Percentiles rank a stretch among this genome's conserved stretches.
phyloP scores from a whole-genome alignment of 2,888 invertebrate genomes.

The Hyalella azteca region DNA sequence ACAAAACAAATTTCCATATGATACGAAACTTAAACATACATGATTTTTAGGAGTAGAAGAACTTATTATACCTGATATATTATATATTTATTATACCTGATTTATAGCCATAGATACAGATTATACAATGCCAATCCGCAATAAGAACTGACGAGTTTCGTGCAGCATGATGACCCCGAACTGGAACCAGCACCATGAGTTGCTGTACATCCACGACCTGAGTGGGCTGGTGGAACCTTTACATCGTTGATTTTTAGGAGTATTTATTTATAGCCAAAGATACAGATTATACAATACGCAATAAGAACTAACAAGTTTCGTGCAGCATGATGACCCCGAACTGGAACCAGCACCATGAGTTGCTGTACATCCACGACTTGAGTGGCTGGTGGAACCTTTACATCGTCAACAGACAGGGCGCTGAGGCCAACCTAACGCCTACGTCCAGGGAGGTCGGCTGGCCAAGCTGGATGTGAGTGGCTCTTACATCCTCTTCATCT shows the following conservation, averaged over 20 bases:
- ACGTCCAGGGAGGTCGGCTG: conserved; percentile 49
- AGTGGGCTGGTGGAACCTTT: conserved; percentile 57
- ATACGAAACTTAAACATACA: no score
- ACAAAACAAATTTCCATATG: no score
- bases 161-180: conserved; percentile 56
- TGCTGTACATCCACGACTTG: conserved; percentile 54
- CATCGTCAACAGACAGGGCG: conserved; percentile 42
- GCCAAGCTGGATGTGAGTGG: conserved; percentile 54
- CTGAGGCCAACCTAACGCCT: conserved; percentile 53
- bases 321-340: conserved; percentile 56
- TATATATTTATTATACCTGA: no score
- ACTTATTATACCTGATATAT: no score
- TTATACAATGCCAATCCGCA: no score
- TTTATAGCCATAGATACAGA: no score
- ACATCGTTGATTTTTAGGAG: neutral
- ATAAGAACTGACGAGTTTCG: no score
- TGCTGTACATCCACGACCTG: conserved; percentile 54
- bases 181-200: conserved; percentile 52
- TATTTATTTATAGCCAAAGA: neutral
- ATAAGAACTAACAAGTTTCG: no score
- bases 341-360: conserved; percentile 52
- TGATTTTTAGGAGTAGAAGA: no score
- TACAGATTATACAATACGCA: neutral
- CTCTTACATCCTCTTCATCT: no score
- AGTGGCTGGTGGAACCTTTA: conserved; percentile 58